Percentiles rank a stretch among this genome's conserved stretches.
phyloP scores from a whole-genome alignment of 2,797 vertebrate species.

The Molothrus ater region DNA sequence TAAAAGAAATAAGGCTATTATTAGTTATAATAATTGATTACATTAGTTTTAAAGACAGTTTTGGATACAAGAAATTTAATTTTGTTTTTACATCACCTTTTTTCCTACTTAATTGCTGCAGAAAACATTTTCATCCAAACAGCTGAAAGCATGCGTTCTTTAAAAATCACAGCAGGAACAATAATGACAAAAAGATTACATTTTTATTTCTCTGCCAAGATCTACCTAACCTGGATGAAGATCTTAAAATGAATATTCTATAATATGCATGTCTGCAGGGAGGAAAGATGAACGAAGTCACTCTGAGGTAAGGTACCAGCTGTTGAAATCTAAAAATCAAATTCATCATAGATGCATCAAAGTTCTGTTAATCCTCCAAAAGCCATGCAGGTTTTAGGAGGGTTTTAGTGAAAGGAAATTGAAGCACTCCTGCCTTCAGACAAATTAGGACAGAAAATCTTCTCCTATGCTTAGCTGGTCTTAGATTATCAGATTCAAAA shows the following conservation, averaged over 20 bases:
- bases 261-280: neutral
- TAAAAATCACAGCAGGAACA: neutral
- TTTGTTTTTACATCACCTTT: neutral
- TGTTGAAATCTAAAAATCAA: slow-evolving; percentile 54
- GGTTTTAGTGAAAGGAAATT: slow-evolving; percentile 37
- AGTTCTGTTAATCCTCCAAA: slow-evolving; percentile 61
- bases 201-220: slow-evolving; percentile 14
- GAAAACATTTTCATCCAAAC: neutral
- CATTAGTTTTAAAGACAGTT: neutral
- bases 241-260: slow-evolving; percentile 17
- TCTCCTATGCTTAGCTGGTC: neutral
- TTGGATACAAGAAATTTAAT: neutral
- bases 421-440: slow-evolving; percentile 21
- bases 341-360: slow-evolving; percentile 21
- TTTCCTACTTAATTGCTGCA: neutral
- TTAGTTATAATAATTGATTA: neutral
- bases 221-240: slow-evolving; percentile 5
- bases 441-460: neutral
- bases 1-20: neutral
- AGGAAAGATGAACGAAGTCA: slow-evolving; percentile 23
- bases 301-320: neutral
- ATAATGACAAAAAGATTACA: neutral
- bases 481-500: slow-evolving; percentile 11
- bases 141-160: neutral
- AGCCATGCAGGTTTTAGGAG: slow-evolving; percentile 21